Conservation (phyloP, 2,888 invertebrate genomes). For the Pollenia griseotomentosa region DNA sequence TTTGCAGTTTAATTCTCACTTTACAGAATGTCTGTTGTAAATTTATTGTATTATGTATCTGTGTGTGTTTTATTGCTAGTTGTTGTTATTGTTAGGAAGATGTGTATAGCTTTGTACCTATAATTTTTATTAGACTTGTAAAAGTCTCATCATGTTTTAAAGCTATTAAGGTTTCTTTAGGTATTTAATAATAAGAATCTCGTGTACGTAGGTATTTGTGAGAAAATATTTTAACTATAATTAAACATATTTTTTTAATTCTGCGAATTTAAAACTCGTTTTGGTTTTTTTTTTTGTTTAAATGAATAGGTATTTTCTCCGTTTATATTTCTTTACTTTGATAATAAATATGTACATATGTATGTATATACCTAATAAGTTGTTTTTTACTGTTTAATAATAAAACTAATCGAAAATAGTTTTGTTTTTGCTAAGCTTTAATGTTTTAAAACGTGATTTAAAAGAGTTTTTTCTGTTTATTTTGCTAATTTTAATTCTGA, state of each 20-base stretch:
- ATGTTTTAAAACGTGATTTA: no score
- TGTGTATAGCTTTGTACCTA: not conserved
- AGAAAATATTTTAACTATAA: conserved; percentile 28
- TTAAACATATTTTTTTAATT: conserved; percentile 35
- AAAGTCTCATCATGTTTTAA: conserved; percentile 40
- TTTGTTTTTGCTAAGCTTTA: no score
- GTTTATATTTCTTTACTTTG: not conserved
- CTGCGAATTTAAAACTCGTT: conserved; percentile 52
- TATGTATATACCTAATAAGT: not conserved
- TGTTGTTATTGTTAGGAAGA: not conserved
- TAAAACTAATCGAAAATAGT: no score
- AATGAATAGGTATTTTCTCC: not conserved
- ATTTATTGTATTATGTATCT: not conserved
- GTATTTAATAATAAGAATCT: not conserved
- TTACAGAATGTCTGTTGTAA: not conserved
- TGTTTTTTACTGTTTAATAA: no score
- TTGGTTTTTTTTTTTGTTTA: not conserved
- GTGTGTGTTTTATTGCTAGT: not conserved
- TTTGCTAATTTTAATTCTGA: no score
- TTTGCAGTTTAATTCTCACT: conserved; percentile 27
- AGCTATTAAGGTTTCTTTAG: conserved; percentile 17
- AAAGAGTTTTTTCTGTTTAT: no score
- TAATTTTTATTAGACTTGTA: not conserved
- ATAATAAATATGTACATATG: not conserved
- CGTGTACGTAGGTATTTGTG: not conserved